phyloP scores from a whole-genome alignment of 1,140 invertebrate genomes.

The Archivesica marissinica region DNA sequence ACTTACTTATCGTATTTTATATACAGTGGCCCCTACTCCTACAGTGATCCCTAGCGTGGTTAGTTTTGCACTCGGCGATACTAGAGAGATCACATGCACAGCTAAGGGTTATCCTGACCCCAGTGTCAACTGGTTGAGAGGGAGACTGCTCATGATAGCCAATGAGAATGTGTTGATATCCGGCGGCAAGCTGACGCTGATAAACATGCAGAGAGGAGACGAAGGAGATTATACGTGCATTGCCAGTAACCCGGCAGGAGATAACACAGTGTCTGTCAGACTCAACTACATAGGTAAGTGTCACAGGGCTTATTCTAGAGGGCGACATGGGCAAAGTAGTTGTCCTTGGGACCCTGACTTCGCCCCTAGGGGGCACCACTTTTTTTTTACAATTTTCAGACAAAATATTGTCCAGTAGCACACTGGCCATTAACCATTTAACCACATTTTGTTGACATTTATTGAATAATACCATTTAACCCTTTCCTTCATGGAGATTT shows the following conservation, averaged over 20 bases:
- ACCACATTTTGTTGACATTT: too few relatives aligned
- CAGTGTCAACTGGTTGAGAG: constrained; percentile 74
- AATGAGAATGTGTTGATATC: constrained; percentile 68
- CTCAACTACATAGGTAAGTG: constrained; percentile 79
- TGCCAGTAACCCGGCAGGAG: constrained; percentile 80
- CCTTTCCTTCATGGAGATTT: too few relatives aligned
- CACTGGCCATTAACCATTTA: too few relatives aligned
- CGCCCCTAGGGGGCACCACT: too few relatives aligned
- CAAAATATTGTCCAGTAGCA: too few relatives aligned
- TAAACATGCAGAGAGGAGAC: constrained; percentile 73
- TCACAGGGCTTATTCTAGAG: too few relatives aligned
- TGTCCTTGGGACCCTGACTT: too few relatives aligned
- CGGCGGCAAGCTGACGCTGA: constrained; percentile 71
- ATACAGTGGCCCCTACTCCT: constrained; percentile 83
- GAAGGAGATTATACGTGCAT: constrained; percentile 81
- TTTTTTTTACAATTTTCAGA: too few relatives aligned
- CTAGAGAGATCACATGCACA: constrained; percentile 74
- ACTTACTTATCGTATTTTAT: constrained; percentile 22
- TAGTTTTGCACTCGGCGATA: constrained; percentile 79
- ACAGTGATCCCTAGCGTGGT: constrained; percentile 76
- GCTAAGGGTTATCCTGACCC: constrained; percentile 78
- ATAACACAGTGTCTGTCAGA: constrained; percentile 67
- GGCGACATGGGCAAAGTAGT: too few relatives aligned
- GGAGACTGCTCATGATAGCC: constrained; percentile 69
- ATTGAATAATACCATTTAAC: too few relatives aligned